A percentile compares a stretch with the other conserved stretches of the same genome.
These are phyloP conservation scores for Battus philenor DNA, from an alignment of 1,140 invertebrate species.

Conservation along the genomic window DNA sequence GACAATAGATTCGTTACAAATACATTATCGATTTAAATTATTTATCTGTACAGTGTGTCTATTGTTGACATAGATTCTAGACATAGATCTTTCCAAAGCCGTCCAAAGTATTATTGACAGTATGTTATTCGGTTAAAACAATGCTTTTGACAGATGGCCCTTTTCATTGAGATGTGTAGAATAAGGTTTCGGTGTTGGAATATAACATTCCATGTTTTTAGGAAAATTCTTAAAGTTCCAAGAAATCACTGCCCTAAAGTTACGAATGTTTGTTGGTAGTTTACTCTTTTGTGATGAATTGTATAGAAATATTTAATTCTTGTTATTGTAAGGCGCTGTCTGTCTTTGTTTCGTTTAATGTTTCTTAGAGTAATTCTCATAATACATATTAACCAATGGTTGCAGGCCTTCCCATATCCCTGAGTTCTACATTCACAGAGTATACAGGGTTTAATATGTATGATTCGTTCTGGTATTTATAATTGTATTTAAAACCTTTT, in stretches of 20 bases:
- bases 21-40: neutral
- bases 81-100: constrained; percentile 26
- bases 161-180: neutral
- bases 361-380: neutral
- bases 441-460: neutral
- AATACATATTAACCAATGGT: neutral
- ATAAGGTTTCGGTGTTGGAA: constrained; percentile 7
- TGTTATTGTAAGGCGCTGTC: neutral
- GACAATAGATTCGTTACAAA: constrained; percentile 29
- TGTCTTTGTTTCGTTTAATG: neutral
- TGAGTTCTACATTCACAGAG: neutral
- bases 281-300: neutral
- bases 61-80: neutral
- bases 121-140: neutral
- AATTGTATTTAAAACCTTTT: too few relatives aligned
- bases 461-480: neutral
- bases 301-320: neutral
- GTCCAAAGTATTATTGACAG: constrained; percentile 22
- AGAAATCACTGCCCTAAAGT: constrained; percentile 11
- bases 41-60: constrained; percentile 3
- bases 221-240: neutral
- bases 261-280: constrained; percentile 3
- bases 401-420: neutral
- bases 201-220: constrained; percentile 12
- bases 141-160: constrained; percentile 13